Percentiles rank a stretch among this genome's conserved stretches.
phyloP scores from a whole-genome alignment of 2,888 invertebrate genomes.

The Noctuana brunneofusca region DNA sequence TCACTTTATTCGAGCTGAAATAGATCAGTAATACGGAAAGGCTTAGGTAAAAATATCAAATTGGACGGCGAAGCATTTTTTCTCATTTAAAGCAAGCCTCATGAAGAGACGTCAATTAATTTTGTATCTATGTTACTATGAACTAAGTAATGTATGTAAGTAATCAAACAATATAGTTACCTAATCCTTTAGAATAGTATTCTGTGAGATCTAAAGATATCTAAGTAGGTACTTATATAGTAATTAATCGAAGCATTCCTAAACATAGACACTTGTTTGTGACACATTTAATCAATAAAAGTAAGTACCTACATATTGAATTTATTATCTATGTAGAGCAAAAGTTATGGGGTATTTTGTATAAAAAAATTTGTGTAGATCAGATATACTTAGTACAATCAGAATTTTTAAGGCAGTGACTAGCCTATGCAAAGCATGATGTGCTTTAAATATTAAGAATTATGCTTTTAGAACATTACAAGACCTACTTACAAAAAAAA shows the following conservation, averaged over 20 bases:
- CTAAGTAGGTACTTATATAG: not conserved
- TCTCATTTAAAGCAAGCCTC: constrained; percentile 42
- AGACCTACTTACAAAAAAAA: not conserved
- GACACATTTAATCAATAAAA: too few species aligned
- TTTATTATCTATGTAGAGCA: not conserved
- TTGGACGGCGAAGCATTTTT: constrained; percentile 57
- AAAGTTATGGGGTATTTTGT: not conserved
- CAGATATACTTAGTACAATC: constrained; percentile 11
- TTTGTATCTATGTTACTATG: constrained; percentile 20
- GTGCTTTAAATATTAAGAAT: not conserved
- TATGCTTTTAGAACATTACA: not conserved
- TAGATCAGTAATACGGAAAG: constrained; percentile 36
- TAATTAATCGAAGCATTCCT: not conserved
- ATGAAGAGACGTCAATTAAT: constrained; percentile 18
- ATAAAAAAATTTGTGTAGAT: too few species aligned
- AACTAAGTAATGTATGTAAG: constrained; percentile 13
- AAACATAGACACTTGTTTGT: not conserved
- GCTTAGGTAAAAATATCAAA: constrained; percentile 41
- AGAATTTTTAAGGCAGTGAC: constrained; percentile 26
- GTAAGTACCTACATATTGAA: not conserved
- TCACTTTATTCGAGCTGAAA: not conserved
- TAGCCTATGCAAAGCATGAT: constrained; percentile 6
- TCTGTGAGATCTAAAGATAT: constrained; percentile 4
- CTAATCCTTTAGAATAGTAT: not conserved
- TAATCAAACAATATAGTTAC: not conserved